Percentiles rank a stretch among this genome's conserved stretches.
Evolutionary conservation across 2,113 vertebrate species (phyloP).

Genomic region (Petromus typicus): DNA sequence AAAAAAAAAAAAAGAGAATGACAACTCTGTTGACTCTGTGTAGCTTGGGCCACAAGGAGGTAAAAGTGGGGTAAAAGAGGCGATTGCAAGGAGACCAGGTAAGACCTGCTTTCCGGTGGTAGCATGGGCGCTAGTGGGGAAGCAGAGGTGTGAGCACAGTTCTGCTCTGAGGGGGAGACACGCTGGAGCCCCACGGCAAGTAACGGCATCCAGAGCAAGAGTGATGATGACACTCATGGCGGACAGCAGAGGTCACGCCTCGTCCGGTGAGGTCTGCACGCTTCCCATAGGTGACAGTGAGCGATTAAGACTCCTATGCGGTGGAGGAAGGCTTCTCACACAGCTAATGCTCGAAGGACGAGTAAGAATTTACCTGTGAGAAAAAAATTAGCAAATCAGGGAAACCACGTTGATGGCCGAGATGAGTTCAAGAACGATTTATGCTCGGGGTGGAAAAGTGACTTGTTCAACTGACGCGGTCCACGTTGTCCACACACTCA

Average conservation of each 20-base stretch:
- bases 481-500: background rate
- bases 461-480: background rate
- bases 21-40: background rate
- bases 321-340: background rate
- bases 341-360: background rate
- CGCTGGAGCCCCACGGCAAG: background rate
- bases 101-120: background rate
- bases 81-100: background rate
- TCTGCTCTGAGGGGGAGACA: too few species aligned
- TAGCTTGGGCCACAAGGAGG: background rate
- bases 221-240: accelerated
- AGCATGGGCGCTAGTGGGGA: background rate
- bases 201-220: background rate
- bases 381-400: background rate
- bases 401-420: background rate
- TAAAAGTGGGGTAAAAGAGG: background rate
- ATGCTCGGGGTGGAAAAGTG: background rate
- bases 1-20: too few species aligned
- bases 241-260: accelerated
- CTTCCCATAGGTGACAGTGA: background rate
- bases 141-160: background rate
- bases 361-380: background rate
- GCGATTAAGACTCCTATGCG: background rate
- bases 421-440: background rate
- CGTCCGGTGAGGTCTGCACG: background rate